Evolutionary conservation across 1,140 invertebrate genomes (phyloP), one percentile per base, ranked within the genome.

Genomic region (Delia radicum): DNA sequence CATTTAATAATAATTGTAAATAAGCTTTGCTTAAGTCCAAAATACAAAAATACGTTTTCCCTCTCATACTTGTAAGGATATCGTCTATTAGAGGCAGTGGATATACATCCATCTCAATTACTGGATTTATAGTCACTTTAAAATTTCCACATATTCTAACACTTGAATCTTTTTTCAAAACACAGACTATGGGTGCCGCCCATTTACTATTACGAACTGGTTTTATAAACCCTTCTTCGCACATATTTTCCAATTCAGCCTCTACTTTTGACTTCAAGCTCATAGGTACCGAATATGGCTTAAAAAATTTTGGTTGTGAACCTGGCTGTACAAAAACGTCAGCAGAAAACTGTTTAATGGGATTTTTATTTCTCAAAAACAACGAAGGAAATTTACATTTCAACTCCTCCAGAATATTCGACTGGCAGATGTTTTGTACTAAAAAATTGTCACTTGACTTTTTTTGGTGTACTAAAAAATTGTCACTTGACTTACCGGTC

Each of bases 121-220:
- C 29, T 21, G 73, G 73, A 24, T 74, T 74, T 62, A 74, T 42
- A 10, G 73, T 74, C 5, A 74, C 55, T 63, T 74, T 74, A 33
- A 63, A 55, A 61, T 74, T 46, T n/a, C 46, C 55, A 37, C 74
- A 74, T 15, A 74, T 74, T 31, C 74, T 29, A n/a, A 74, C 13
- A 10, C 12, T 21, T 4, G 27, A 21, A 42, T 74, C 27, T 28
- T 42, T 42, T 74, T 74, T 74, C 42, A 65, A 37, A 2, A 74
- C 74, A 65, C 26, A 27, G 0, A 74, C 61, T 10, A 74, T 74
- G 2, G 74, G 74, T 26, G 61, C 15, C 2, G 55, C 28, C 46
- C 31, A 74, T 18, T 24, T 8, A 42, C 74, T 75, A 67, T 24
- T 21, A 13, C 26, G 27, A 10, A 75, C 62, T 15, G 62, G 74